These are phyloP conservation scores for Nothobranchius furzeri DNA, from an alignment of 2,113 vertebrate genomes.

Conservation along the genomic window DNA sequence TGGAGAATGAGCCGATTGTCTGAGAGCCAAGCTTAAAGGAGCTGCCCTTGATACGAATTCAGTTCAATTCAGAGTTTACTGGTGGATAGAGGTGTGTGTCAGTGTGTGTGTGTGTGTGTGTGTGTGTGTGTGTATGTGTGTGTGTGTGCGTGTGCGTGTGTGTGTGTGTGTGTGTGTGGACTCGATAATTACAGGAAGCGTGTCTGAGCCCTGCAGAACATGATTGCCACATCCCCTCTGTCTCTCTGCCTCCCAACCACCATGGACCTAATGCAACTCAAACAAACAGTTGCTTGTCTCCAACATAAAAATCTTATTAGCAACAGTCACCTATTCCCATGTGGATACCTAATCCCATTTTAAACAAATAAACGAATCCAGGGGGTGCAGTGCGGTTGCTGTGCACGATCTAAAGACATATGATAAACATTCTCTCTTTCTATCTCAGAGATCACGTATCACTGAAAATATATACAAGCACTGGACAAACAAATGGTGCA, in stretches of 20 bases:
- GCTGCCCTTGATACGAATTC: constrained; percentile 32
- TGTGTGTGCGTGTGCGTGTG: constrained; percentile 3
- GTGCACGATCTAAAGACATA: constrained; percentile 46
- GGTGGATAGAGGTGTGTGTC: constrained; percentile 13
- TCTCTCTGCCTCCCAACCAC: constrained; percentile 50
- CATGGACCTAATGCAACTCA: constrained; percentile 53
- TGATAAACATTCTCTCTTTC: constrained; percentile 43
- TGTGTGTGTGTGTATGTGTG: too few relatives aligned
- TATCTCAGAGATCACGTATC: constrained; percentile 56
- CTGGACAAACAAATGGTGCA: constrained; percentile 49
- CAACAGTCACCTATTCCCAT: constrained; percentile 40
- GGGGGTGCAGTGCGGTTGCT: constrained; percentile 7
- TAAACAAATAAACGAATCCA: constrained; percentile 65
- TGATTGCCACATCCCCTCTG: constrained; percentile 53
- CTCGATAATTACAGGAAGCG: constrained; percentile 77
- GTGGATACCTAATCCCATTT: constrained; percentile 66
- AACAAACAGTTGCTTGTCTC: constrained; percentile 67
- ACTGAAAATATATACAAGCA: constrained; percentile 66
- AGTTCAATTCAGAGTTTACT: constrained; percentile 17
- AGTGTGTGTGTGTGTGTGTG: too few relatives aligned
- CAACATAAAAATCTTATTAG: constrained; percentile 49
- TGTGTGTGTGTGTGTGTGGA: constrained; percentile 40
- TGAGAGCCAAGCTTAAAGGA: constrained; percentile 4
- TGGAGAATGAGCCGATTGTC: constrained; percentile 47
- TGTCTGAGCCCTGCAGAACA: constrained; percentile 60